Evolutionary conservation across 2,888 invertebrate genomes (phyloP).

Genomic region (Cecidostiba fungosa): DNA sequence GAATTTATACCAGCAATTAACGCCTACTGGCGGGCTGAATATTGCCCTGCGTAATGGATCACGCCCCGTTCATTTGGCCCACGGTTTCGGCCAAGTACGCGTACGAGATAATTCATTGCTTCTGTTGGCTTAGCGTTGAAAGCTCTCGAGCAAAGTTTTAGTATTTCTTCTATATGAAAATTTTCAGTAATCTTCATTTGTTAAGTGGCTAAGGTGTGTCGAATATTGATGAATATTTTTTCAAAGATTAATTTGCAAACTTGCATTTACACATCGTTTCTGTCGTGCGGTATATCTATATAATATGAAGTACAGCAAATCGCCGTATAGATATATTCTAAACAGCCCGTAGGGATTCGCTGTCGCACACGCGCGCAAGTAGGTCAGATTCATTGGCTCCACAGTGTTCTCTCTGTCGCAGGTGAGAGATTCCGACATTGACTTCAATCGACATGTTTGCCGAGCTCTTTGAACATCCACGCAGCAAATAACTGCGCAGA

Average conservation of each 20-base stretch:
- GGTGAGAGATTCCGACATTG: slow-evolving; percentile 44
- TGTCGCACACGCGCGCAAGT: background rate
- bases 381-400: slow-evolving; percentile 28
- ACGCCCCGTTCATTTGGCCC: slow-evolving; percentile 35
- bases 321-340: background rate
- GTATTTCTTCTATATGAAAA: background rate
- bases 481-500: background rate
- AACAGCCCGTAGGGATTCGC: background rate
- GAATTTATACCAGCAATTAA: slow-evolving; percentile 53
- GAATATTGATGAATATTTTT: background rate
- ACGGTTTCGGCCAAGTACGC: background rate
- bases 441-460: slow-evolving; percentile 8
- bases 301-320: background rate
- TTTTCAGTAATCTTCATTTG: background rate
- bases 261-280: background rate
- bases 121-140: background rate
- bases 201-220: background rate
- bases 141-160: background rate
- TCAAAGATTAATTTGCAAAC: no score
- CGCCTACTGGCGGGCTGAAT: slow-evolving; percentile 31
- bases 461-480: slow-evolving; percentile 34
- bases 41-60: slow-evolving; percentile 41
- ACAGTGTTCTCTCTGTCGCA: background rate
- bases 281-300: no score
- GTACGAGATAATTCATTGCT: slow-evolving; percentile 39